Conservation (phyloP, 1,140 invertebrate species). For the Lamellibrachia luymesi region DNA sequence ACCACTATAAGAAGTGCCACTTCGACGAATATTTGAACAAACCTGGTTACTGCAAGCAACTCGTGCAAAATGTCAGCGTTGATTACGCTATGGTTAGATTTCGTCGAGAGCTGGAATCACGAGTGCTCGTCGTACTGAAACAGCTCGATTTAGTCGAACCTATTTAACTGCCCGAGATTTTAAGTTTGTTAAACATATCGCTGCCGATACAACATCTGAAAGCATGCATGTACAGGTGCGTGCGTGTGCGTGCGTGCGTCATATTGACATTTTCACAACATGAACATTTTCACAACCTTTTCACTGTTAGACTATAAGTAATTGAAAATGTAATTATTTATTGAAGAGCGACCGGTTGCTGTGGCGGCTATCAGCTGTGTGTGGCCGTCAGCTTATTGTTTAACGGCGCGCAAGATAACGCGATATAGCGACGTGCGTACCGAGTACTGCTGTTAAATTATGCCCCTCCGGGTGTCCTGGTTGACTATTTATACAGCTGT, state of each 20-base stretch:
- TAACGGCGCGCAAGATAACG: background rate
- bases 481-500: background rate
- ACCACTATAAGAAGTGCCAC: slow-evolving; percentile 26
- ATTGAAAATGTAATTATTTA: background rate
- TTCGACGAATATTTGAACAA: background rate
- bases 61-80: background rate
- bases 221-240: too few species aligned
- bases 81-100: slow-evolving; percentile 17
- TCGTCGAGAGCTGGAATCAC: background rate
- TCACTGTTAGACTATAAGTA: background rate
- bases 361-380: background rate
- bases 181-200: too few species aligned
- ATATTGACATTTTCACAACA: too few species aligned
- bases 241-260: too few species aligned
- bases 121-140: background rate
- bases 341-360: background rate
- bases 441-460: background rate
- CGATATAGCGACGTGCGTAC: background rate
- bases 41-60: background rate
- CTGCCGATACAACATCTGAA: too few species aligned
- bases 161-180: too few species aligned
- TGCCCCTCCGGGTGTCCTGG: background rate
- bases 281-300: too few species aligned
- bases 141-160: slow-evolving; percentile 20
- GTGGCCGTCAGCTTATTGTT: background rate